Base-by-base conservation (phyloP, 2,888 invertebrate genomes). In the Idaea dimidiata region DNA sequence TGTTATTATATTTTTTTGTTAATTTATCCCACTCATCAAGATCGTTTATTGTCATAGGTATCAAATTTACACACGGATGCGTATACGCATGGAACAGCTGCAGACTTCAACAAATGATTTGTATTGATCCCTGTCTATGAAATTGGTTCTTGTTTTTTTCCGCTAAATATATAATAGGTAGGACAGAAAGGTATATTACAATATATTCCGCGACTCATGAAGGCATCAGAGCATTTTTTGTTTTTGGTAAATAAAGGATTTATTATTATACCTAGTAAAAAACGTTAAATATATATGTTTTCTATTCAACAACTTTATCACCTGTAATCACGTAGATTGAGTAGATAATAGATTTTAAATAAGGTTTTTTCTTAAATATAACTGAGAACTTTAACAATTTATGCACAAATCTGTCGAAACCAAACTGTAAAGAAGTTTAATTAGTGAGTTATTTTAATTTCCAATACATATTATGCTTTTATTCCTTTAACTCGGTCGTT, bases 11-110 rank as follows among this genome's bases (percentile, higher is more conserved):
- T 68, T 64, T 66, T 63, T 55, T 59, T 74, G 70, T 83, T 85
- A 86, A 87, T 87, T 88, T 88, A 85, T 83, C 81, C 81, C 75
- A 76, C 82, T 86, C 85, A 89, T 89, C 87, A 85, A 83, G 84
- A 76, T 78, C 75, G 71, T 69, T 81, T 81, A 82, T 91, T 90
- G 88, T 90, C 84, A 80, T 78, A 76, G 74, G 79, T 77, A 78
- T 79, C 76, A 75, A 83, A 78, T 85, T 87, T 80, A 83, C 86
- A 84, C 84, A 77, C 73, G 77, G 82, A 73, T 87, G 87, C 83
- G 82, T 76, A 70, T 70, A 72, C 75, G 76, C 75, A 75, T 68
- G 67, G 24, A 5, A 76, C 90, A 90, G 89, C 91, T 91, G 91
- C 83, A 80, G 82, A 82, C 84, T 80, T 78, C 78, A 85, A 87